Percentiles rank a stretch among this genome's conserved stretches.
These are phyloP conservation scores for Potamilus streckersoni DNA, from an alignment of 1,140 invertebrate genomes.

Conservation along the genomic window DNA sequence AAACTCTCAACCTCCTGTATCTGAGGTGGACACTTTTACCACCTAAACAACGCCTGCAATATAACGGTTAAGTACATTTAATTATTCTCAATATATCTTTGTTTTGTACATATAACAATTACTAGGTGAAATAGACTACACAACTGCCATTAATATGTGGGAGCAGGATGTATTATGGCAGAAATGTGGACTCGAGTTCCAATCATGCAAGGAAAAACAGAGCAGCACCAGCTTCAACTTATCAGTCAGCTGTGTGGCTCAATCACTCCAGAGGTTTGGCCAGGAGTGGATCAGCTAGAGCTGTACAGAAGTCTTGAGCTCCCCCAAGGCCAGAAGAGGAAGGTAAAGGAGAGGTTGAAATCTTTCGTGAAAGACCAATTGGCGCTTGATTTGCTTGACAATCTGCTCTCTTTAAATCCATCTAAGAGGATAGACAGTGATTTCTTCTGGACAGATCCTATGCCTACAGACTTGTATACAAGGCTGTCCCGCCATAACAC, in stretches of 20 bases:
- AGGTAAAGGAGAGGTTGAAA: conserved; percentile 89
- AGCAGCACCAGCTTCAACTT: conserved; percentile 94
- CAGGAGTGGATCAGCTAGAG: conserved; percentile 91
- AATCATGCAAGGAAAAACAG: conserved; percentile 88
- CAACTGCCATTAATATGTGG: conserved; percentile 97
- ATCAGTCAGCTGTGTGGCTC: conserved; percentile 98
- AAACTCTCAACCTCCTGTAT: no score
- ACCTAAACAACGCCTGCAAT: no score
- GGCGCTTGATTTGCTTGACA: conserved; percentile 94
- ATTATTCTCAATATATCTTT: no score
- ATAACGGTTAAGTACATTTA: no score
- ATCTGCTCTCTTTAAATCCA: conserved; percentile 91
- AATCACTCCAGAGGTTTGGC: conserved; percentile 90
- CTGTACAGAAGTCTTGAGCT: conserved; percentile 92
- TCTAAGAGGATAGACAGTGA: conserved; percentile 91
- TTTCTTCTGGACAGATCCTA: conserved; percentile 98
- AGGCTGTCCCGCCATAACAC: conserved; percentile 94
- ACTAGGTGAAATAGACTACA: conserved; percentile 90
- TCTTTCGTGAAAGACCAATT: conserved; percentile 93
- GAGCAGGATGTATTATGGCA: conserved; percentile 98
- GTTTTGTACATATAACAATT: no score
- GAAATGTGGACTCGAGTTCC: conserved; percentile 97
- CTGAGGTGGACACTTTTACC: no score
- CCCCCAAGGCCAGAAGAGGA: conserved; percentile 90
- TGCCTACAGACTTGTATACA: conserved; percentile 87